Evolutionary conservation across 2,888 invertebrate species (phyloP).

Genomic region (Zaprionus obscuricornis): DNA sequence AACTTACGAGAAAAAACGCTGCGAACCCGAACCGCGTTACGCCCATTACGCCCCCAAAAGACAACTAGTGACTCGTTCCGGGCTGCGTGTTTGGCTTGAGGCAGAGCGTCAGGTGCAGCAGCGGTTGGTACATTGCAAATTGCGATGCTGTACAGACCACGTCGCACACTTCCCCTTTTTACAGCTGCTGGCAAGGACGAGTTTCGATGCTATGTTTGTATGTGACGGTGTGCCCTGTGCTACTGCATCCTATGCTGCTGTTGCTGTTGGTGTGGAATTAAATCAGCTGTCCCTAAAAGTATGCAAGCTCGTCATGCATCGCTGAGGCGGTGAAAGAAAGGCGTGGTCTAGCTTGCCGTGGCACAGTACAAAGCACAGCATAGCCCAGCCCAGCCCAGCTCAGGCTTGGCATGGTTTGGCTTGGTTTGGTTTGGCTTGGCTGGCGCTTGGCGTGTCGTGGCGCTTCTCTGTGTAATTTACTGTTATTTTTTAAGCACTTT

Average conservation of each 20-base stretch:
- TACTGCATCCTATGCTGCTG: constrained; percentile 24
- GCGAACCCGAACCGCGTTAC: background rate
- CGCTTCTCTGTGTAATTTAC: constrained; percentile 66
- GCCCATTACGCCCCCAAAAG: background rate
- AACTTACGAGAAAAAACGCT: background rate
- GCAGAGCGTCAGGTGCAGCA: constrained; percentile 43
- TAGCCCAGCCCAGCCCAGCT: no score
- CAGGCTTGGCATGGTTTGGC: constrained; percentile 7
- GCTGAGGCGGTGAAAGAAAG: constrained; percentile 30
- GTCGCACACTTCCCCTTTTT: background rate
- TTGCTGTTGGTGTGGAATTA: constrained; percentile 49
- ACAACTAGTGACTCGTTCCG: no score
- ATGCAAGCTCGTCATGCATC: constrained; percentile 74
- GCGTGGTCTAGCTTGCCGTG: no score
- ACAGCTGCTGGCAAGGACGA: constrained; percentile 29
- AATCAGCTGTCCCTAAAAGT: constrained; percentile 71
- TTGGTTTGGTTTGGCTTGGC: background rate
- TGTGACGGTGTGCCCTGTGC: no score
- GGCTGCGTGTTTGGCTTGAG: constrained; percentile 37
- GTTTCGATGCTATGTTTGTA: constrained; percentile 4
- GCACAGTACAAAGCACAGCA: no score
- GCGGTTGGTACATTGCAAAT: constrained; percentile 50
- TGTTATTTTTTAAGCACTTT: constrained; percentile 77
- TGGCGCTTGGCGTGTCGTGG: constrained; percentile 31
- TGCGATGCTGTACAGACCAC: constrained; percentile 28